Evolutionary conservation across 2,113 vertebrate species (phyloP).

Genomic region (Xiphophorus hellerii): DNA sequence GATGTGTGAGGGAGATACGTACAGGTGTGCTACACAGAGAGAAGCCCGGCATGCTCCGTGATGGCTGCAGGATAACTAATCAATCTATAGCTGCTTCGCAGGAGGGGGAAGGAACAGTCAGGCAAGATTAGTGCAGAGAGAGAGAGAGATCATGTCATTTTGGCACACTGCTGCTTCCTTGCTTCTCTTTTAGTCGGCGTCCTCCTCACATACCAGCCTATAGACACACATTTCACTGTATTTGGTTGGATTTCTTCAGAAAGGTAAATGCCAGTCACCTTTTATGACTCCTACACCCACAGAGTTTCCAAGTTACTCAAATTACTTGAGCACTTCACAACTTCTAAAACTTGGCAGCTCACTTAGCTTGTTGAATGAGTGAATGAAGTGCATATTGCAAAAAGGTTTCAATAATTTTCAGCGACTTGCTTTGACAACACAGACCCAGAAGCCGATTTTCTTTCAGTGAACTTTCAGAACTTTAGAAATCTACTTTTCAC

Average conservation of each 20-base stretch:
- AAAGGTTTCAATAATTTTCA: slow-evolving; percentile 19
- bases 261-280: background rate
- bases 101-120: slow-evolving; percentile 39
- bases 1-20: slow-evolving; percentile 54
- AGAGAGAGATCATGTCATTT: slow-evolving; percentile 35
- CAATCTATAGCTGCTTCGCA: slow-evolving; percentile 62
- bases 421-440: slow-evolving; percentile 52
- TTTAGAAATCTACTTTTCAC: slow-evolving; percentile 66
- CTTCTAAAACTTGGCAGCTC: slow-evolving; percentile 26
- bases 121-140: slow-evolving; percentile 50
- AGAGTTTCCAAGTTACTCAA: slow-evolving; percentile 1
- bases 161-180: slow-evolving; percentile 24
- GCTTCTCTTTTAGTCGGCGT: slow-evolving; percentile 35
- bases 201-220: background rate
- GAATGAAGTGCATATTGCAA: background rate
- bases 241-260: slow-evolving; percentile 12
- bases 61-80: slow-evolving; percentile 71
- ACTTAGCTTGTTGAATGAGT: slow-evolving; percentile 18
- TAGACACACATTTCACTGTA: background rate
- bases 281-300: slow-evolving; percentile 15
- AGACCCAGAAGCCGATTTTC: slow-evolving; percentile 43
- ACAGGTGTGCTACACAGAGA: slow-evolving; percentile 54
- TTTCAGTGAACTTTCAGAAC: slow-evolving; percentile 67
- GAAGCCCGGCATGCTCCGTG: slow-evolving; percentile 19
- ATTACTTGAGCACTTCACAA: slow-evolving; percentile 1